phyloP scores from a whole-genome alignment of 2,113 vertebrate genomes.

The Rhipidura dahli region DNA sequence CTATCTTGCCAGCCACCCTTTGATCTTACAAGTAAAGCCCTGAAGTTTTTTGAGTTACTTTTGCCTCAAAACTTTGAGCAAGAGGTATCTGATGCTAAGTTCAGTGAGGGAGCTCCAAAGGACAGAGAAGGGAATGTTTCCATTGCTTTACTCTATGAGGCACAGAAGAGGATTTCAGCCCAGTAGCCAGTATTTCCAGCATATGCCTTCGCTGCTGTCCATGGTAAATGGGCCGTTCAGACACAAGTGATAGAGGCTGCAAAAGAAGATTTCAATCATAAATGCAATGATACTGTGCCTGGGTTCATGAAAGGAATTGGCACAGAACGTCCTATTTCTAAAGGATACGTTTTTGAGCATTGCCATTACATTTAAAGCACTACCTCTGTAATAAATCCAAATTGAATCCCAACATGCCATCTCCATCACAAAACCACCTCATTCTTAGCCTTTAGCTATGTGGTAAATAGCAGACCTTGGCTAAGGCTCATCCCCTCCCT shows the following conservation, averaged over 20 bases:
- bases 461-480: not conserved
- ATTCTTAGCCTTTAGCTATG: not conserved
- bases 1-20: not conserved
- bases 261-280: not conserved
- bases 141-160: not conserved
- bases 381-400: not conserved
- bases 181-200: not conserved
- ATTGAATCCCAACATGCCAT: not conserved
- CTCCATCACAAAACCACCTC: not conserved
- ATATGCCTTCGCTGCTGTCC: not conserved
- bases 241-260: not conserved
- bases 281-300: not conserved
- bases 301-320: not conserved
- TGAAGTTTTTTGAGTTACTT: not conserved
- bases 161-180: not conserved
- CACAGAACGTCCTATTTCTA: not conserved
- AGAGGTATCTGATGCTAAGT: not conserved
- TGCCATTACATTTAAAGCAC: not conserved
- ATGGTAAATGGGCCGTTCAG: not conserved
- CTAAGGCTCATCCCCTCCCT: not conserved
- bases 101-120: not conserved
- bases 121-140: not conserved
- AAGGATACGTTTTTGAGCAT: not conserved
- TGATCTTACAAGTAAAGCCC: not conserved
- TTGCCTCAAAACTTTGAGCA: not conserved